A percentile compares a stretch with the other conserved stretches of the same genome.
These are phyloP conservation scores for Xenus cinereus DNA, from an alignment of 2,113 vertebrate genomes.

Conservation along the genomic window DNA sequence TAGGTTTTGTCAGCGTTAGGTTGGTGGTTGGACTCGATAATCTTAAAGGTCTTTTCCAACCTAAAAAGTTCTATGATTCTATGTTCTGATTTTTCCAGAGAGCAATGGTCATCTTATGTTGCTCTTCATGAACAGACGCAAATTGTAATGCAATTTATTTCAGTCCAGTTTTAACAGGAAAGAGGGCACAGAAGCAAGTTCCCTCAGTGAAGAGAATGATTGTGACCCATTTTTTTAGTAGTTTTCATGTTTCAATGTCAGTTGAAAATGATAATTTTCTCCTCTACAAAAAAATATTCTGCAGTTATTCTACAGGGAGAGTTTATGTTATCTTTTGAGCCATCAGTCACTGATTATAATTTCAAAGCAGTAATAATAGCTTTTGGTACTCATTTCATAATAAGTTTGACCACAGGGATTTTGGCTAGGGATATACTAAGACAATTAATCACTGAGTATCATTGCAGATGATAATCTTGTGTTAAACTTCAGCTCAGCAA, in stretches of 20 bases:
- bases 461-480: not conserved
- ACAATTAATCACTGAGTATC: not conserved
- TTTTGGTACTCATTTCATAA: not conserved
- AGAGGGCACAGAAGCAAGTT: not conserved
- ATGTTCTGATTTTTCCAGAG: not conserved
- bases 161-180: not conserved
- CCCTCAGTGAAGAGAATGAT: not conserved
- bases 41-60: not conserved
- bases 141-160: not conserved
- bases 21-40: not conserved
- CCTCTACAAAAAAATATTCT: not conserved
- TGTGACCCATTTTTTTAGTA: not conserved
- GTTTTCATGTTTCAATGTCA: not conserved
- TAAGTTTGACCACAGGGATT: conserved; percentile 16
- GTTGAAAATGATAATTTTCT: not conserved
- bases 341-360: conserved; percentile 32
- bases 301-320: not conserved
- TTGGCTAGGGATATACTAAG: not conserved
- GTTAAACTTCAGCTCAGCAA: not conserved
- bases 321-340: conserved; percentile 7
- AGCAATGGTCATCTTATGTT: not conserved
- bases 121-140: not conserved
- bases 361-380: conserved; percentile 44
- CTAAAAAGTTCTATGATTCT: not conserved
- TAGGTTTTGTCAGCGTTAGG: not conserved